Base-by-base conservation (phyloP, 2,113 vertebrate genomes). In the Noturus placidus region DNA sequence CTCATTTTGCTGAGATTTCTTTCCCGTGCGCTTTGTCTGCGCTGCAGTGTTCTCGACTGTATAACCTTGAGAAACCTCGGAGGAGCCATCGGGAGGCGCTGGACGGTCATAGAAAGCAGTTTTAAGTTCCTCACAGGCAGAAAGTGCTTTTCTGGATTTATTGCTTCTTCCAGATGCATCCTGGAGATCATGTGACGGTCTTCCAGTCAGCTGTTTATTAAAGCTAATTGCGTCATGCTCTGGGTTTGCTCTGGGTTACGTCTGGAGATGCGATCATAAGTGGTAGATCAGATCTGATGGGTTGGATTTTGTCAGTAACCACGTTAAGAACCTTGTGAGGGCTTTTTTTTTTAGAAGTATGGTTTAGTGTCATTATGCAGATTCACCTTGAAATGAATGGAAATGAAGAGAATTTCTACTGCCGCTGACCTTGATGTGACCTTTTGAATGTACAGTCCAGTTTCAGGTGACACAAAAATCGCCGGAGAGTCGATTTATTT, bases 21-120 rank as follows among this genome's bases (percentile, higher is more conserved):
- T 85, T 42, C 57, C 22, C 5, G 52, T 74, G n/a, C 25, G 65
- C 46, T 77, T 65, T 76, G 57, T 57, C n/a, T 8, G 20, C 42
- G 57, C 63, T 83, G 72, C 83, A 76, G 10, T 57, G 56, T 46
- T 70, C 69, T 82, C 52, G 77, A 63, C 84, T 19, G 14, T 25
- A 59, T 88, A 85, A 89, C 87, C 85, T 91, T 88, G 82, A 83
- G 87, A 89, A 88, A 74, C 70, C 84, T 79, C 76, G 20, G 27
- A 89, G 88, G 86, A 88, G 42, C 78, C 77, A n/a, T 56, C 56
- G 38, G 52, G 78, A 70, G 72, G 72, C 70, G 52, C 52, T 35
- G 86, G 27, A 61, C 17, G 82, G 61, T 50, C 25, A n/a, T 15
- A 59, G 84, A 77, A 85, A 80, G 54, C 38, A 80, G 27, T 20